Evolutionary conservation across 2,113 vertebrate species (phyloP).

Genomic region (Brachirus orientalis): DNA sequence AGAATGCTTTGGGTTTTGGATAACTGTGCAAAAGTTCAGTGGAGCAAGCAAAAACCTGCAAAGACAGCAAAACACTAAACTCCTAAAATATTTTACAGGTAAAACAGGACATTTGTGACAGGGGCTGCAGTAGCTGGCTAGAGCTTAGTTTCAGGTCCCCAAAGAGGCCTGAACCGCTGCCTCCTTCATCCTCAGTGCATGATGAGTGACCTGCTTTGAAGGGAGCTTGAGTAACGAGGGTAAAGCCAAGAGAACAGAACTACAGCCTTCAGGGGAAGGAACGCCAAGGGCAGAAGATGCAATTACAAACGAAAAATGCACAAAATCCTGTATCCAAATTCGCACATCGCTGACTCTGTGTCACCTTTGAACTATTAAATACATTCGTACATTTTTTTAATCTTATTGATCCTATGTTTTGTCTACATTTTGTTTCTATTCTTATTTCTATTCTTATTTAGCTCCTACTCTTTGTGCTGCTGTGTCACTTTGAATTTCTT

Average conservation of each 20-base stretch:
- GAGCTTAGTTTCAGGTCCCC: conserved; percentile 34
- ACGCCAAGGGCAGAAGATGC: conserved; percentile 26
- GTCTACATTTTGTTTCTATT: too few relatives aligned
- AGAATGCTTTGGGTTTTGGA: too few relatives aligned
- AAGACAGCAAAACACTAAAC: conserved; percentile 44
- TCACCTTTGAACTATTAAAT: too few relatives aligned
- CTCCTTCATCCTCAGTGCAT: conserved; percentile 38
- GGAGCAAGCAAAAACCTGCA: conserved; percentile 18
- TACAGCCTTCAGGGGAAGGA: background rate
- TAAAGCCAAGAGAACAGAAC: conserved; percentile 41
- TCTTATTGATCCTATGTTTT: too few relatives aligned
- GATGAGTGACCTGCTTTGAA: conserved; percentile 57
- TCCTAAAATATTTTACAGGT: too few relatives aligned
- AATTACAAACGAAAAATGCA: conserved; percentile 26
- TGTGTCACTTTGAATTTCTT: conserved; percentile 8
- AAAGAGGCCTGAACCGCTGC: conserved; percentile 22
- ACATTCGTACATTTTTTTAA: too few relatives aligned
- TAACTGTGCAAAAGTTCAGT: background rate
- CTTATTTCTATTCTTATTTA: too few relatives aligned
- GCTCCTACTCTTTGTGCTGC: too few relatives aligned
- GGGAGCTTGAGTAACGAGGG: conserved; percentile 57
- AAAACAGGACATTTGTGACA: conserved; percentile 39
- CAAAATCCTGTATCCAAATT: background rate
- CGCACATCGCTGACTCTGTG: too few relatives aligned
- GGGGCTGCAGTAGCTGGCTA: conserved; percentile 26